A percentile compares a stretch with the other conserved stretches of the same genome.
phyloP scores from a whole-genome alignment of 2,113 vertebrate species.

The Pteropus alecto region DNA sequence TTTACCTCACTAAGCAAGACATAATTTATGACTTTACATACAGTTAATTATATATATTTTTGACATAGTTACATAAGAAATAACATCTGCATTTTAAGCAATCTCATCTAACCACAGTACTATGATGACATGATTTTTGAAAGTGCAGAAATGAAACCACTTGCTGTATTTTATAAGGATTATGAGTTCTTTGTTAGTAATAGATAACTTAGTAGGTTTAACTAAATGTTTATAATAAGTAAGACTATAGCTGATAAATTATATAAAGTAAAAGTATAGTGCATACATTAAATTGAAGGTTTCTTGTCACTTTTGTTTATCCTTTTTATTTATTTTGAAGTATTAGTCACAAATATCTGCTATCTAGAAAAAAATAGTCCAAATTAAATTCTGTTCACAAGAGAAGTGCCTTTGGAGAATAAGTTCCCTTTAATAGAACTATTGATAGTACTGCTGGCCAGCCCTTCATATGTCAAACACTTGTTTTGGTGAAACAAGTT shows the following conservation, averaged over 20 bases:
- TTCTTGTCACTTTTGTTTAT: neutral
- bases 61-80: constrained; percentile 39
- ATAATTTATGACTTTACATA: constrained; percentile 4
- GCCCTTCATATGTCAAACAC: constrained; percentile 47
- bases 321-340: neutral
- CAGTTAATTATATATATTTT: constrained; percentile 39
- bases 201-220: neutral
- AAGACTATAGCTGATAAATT: neutral
- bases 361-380: neutral
- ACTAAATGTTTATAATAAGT: neutral
- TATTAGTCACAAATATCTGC: neutral
- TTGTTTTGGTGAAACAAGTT: constrained; percentile 24
- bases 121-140: neutral
- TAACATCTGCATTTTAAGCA: neutral
- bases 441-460: neutral
- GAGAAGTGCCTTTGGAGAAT: constrained; percentile 34
- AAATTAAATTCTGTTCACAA: constrained; percentile 51
- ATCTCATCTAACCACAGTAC: neutral
- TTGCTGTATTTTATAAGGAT: neutral
- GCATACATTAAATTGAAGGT: neutral
- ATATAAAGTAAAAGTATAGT: neutral
- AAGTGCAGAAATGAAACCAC: constrained; percentile 27
- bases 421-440: constrained; percentile 43
- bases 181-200: neutral
- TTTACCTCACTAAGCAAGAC: neutral